phyloP scores from a whole-genome alignment of 2,113 vertebrate species.

The Muscicapa adusta region DNA sequence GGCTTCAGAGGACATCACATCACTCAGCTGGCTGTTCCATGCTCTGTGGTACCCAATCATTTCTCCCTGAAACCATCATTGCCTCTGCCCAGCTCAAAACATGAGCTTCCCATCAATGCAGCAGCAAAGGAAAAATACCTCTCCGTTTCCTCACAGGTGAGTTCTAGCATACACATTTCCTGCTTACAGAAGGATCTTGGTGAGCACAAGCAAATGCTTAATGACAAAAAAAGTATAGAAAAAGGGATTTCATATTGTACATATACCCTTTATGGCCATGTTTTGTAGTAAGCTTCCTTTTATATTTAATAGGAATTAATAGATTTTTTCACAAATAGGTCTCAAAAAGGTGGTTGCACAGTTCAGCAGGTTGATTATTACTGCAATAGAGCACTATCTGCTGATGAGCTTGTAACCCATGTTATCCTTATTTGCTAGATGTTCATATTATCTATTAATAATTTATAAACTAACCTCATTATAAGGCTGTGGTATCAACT shows the following conservation, averaged over 20 bases:
- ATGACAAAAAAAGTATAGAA: not conserved
- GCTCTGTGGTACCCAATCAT: not conserved
- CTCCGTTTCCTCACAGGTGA: not conserved
- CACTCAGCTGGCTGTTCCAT: not conserved
- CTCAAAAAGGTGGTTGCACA: not conserved
- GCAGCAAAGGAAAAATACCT: not conserved
- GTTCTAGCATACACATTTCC: not conserved
- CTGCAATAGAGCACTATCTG: not conserved
- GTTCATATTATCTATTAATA: not conserved
- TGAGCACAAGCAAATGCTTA: not conserved
- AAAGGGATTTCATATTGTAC: not conserved
- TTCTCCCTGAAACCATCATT: not conserved
- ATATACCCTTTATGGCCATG: not conserved
- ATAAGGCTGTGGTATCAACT: not conserved
- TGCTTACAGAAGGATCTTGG: not conserved
- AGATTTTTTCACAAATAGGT: conserved; percentile 11
- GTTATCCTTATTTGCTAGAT: not conserved
- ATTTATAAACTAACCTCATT: conserved; percentile 25
- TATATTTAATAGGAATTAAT: not conserved
- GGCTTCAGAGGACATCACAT: fast-evolving
- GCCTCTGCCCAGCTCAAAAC: not conserved
- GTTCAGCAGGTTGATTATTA: not conserved
- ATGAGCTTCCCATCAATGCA: not conserved
- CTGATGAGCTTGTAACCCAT: conserved; percentile 1
- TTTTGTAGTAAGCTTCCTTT: not conserved